A percentile compares a stretch with the other conserved stretches of the same genome.
Evolutionary conservation across 2,888 invertebrate genomes (phyloP).

Genomic region (Ormyrus rosae): DNA sequence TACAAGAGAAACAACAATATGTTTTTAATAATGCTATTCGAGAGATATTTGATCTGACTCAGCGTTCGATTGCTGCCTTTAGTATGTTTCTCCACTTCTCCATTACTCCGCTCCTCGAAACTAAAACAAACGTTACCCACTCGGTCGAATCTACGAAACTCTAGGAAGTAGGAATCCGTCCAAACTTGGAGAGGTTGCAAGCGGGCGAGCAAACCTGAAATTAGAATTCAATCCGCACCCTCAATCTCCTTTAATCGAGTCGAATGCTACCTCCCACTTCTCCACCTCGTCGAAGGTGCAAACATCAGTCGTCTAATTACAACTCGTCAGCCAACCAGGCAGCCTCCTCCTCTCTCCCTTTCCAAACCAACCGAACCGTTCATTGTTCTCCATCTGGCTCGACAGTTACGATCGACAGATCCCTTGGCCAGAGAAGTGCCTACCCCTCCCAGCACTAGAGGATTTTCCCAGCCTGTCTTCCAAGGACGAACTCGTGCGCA

Average conservation of each 20-base stretch:
- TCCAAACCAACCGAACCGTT: constrained; percentile 19
- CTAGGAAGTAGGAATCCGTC: background rate
- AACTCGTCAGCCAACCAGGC: constrained; percentile 17
- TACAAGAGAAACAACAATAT: too few relatives aligned
- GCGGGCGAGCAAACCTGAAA: constrained; percentile 23
- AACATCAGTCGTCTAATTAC: constrained; percentile 54
- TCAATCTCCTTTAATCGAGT: constrained; percentile 42
- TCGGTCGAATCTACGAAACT: constrained; percentile 2
- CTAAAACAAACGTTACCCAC: constrained; percentile 19
- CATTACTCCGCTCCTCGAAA: background rate
- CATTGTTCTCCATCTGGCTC: constrained; percentile 34
- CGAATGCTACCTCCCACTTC: constrained; percentile 27
- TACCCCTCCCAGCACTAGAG: constrained; percentile 1
- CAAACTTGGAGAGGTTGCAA: constrained; percentile 4
- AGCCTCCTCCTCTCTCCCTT: background rate
- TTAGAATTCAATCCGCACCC: constrained; percentile 51
- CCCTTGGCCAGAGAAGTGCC: background rate
- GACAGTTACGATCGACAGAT: constrained; percentile 30
- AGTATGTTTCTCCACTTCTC: background rate
- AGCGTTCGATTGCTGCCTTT: background rate
- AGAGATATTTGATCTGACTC: background rate
- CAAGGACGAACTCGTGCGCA: background rate
- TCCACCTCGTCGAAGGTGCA: constrained; percentile 33
- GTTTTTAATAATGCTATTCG: background rate
- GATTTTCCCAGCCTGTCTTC: constrained; percentile 30